Conservation (phyloP, 2,113 vertebrate genomes). For the Charadrius vociferus region DNA sequence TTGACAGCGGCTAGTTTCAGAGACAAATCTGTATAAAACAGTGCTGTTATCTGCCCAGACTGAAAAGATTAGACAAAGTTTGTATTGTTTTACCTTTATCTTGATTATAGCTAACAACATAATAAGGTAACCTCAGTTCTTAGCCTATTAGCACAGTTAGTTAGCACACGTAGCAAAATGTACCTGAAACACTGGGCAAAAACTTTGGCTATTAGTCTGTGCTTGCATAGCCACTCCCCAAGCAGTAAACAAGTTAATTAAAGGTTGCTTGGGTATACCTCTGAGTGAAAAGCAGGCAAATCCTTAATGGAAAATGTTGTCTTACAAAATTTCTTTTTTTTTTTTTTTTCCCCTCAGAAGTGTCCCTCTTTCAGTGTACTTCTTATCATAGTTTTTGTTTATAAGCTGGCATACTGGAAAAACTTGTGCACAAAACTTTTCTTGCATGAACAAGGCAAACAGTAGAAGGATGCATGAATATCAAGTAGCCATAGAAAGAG, state of each 20-base stretch:
- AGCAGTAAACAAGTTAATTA: not conserved
- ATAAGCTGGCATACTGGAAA: not conserved
- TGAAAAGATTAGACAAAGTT: not conserved
- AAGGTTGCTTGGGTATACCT: accelerated
- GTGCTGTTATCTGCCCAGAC: not conserved
- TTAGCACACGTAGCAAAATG: not conserved
- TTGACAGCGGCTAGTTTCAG: not conserved
- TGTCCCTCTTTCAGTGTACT: not conserved
- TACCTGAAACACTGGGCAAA: not conserved
- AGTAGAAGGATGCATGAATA: not conserved
- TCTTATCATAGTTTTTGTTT: not conserved
- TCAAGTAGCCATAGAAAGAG: not conserved
- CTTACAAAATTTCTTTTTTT: not conserved
- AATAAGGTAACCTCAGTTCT: accelerated
- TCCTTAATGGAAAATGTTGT: not conserved
- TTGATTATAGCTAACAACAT: not conserved
- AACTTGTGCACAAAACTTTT: not conserved
- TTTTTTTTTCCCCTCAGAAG: not conserved
- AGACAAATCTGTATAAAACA: not conserved
- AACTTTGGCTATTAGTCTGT: not conserved
- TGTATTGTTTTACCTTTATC: not conserved
- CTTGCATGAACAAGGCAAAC: not conserved
- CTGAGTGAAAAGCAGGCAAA: not conserved
- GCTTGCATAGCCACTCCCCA: not conserved
- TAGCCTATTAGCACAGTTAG: not conserved